Base-by-base conservation (phyloP, 1,140 invertebrate species). In the Platyura marginata region DNA sequence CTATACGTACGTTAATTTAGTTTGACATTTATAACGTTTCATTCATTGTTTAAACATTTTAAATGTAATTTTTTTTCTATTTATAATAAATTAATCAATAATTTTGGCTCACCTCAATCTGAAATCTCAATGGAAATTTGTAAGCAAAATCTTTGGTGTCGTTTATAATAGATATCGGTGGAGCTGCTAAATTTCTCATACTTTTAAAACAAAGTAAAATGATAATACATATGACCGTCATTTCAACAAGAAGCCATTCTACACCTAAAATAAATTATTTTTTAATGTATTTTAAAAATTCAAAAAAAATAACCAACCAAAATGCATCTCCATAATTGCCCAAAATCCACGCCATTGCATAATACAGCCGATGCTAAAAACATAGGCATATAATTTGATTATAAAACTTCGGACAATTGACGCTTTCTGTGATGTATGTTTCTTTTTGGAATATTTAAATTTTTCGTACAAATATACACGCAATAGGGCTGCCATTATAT, bases 271-370 rank as follows among this genome's bases (percentile, higher is more conserved):
- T n/a, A n/a, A n/a, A n/a, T n/a, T n/a, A n/a, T n/a, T n/a, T n/a
- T n/a, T n/a, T n/a, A n/a, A n/a, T n/a, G n/a, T n/a, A n/a, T n/a
- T n/a, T n/a, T n/a, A n/a, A n/a, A n/a, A n/a, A n/a, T n/a, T n/a
- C n/a, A n/a, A n/a, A n/a, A n/a, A n/a, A n/a, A n/a, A n/a, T n/a
- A n/a, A n/a, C n/a, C n/a, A n/a, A n/a, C n/a, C n/a, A n/a, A n/a
- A n/a, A n/a, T n/a, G n/a, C n/a, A n/a, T n/a, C n/a, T n/a, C n/a
- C n/a, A n/a, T n/a, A n/a, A n/a, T n/a, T n/a, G n/a, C n/a, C n/a
- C n/a, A n/a, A 34, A 34, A n/a, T 13, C 74, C 74, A 3, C 70
- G 56, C 74, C 75, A 80, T 38, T 76, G 69, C 52, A 69, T 67
- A 33, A 75, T 68, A 48, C 66, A 69, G 3, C 62, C 48, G 1